Percentiles rank a stretch among this genome's conserved stretches.
Evolutionary conservation across 1,140 invertebrate species (phyloP).

Genomic region (Hydropsyche tenuis): DNA sequence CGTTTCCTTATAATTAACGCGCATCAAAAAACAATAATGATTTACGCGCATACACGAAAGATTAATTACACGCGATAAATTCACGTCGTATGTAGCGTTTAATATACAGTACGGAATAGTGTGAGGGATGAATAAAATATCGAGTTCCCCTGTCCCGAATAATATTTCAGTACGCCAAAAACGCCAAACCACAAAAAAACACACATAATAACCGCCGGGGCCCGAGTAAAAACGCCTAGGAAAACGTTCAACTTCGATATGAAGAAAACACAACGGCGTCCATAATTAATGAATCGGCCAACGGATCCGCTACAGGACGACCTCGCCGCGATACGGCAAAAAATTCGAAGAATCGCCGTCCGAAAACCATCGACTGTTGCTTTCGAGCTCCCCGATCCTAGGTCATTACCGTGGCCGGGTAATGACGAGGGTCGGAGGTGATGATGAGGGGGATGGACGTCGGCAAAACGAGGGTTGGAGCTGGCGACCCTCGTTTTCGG

Average conservation of each 20-base stretch:
- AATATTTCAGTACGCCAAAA: too few relatives aligned
- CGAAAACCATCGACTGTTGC: too few relatives aligned
- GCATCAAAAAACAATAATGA: constrained; percentile 14
- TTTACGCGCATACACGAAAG: not conserved
- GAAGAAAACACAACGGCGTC: not conserved
- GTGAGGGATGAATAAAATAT: constrained; percentile 19
- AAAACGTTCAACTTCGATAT: not conserved
- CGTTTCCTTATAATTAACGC: constrained; percentile 6
- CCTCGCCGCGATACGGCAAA: not conserved
- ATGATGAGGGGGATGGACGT: not conserved
- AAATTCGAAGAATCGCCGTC: not conserved
- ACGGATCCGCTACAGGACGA: not conserved
- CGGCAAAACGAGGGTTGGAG: not conserved
- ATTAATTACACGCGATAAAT: constrained; percentile 6
- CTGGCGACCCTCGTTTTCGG: too few relatives aligned
- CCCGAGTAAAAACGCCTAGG: not conserved
- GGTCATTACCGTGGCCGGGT: not conserved
- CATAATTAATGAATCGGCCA: constrained; percentile 15
- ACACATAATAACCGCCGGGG: not conserved
- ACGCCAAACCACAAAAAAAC: too few relatives aligned
- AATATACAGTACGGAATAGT: not conserved
- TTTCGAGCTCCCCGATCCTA: too few relatives aligned
- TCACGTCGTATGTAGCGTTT: not conserved
- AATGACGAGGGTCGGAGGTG: constrained; percentile 18
- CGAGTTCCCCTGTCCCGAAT: not conserved